Evolutionary conservation across 2,797 vertebrate species (phyloP), one percentile per base, ranked within the genome.

Genomic region (Enteromius paludinosus): DNA sequence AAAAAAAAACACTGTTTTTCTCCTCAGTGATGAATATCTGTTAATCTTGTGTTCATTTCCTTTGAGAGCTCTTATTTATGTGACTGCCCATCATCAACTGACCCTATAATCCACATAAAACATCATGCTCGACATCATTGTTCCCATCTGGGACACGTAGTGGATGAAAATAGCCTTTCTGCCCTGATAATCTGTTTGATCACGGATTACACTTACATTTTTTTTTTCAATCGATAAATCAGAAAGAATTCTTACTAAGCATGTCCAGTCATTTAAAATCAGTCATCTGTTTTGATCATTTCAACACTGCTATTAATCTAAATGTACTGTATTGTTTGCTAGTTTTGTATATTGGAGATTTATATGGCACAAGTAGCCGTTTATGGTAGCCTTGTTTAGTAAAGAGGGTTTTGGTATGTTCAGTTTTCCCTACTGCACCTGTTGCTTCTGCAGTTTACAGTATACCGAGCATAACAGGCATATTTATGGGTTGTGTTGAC

Each of bases 81-180:
- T 85, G 90, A 87, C 86, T 86, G 83, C 75, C 61, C 84, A 79
- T 83, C 86, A 84, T 86, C 77, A 61, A 47, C 75, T 71, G 64
- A 65, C 75, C 59, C 54, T 62, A 86, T 94, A 94, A 94, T 94
- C 93, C 87, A 85, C 77, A 81, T 88, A 87, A 78, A 87, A 85
- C 77, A 84, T 90, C 62, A 85, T 79, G 74, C 83, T 82, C 30
- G 7, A 84, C 75, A 87, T 87, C 79, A 65, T 68, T 91, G 76
- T 74, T 79, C 90, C 71, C 85, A 88, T 91, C 89, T 88, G 89
- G 70, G 82, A 83, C 76, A 87, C 83, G 88, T 86, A 89, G 87
- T 89, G 78, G 75, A 62, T 54, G 76, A 76, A 72, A 79, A 88
- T 86, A 85, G 83, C 79, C 86, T 80, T 84, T 75, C 77, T 78